Base-by-base conservation (phyloP, 2,888 invertebrate species). In the Megamerina dolium region DNA sequence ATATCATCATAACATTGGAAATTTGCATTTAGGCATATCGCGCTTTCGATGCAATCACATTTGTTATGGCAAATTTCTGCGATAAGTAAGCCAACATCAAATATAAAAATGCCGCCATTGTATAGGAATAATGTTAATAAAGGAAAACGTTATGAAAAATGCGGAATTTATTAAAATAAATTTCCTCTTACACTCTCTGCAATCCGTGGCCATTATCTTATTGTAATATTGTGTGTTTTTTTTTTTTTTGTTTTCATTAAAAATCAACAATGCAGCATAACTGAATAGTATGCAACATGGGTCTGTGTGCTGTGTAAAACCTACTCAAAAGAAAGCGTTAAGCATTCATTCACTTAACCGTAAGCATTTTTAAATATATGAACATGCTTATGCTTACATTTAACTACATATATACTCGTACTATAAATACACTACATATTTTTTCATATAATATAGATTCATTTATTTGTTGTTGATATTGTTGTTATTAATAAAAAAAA, bases 311-410 rank as follows among this genome's bases (percentile, higher is more conserved):
- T n/a, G n/a, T n/a, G n/a, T n/a, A n/a, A n/a, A n/a, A n/a, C n/a
- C n/a, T n/a, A n/a, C n/a, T n/a, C n/a, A n/a, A n/a, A n/a, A n/a
- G n/a, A n/a, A n/a, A n/a, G n/a, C n/a, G n/a, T n/a, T n/a, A n/a
- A n/a, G n/a, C n/a, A n/a, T n/a, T n/a, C n/a, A n/a, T n/a, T n/a
- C 14, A 23, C 21, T 38, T 38, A 12, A 30, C 38, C 16, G 19
- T 34, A 18, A 34, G 38, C 20, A 20, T 10, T 27, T 37, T 37
- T 37, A n/a, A 17, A 27, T n/a, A n/a, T n/a, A n/a, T n/a, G n/a
- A n/a, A n/a, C n/a, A n/a, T n/a, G n/a, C n/a, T n/a, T n/a, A n/a
- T n/a, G n/a, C n/a, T n/a, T n/a, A n/a, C 18, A n/a, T 18, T 27
- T 17, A 2, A 10, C 3, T 13, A 35, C 26, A n/a, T 13, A 12